Conservation (phyloP, 2,888 invertebrate species). For the Lasiommata megera region DNA sequence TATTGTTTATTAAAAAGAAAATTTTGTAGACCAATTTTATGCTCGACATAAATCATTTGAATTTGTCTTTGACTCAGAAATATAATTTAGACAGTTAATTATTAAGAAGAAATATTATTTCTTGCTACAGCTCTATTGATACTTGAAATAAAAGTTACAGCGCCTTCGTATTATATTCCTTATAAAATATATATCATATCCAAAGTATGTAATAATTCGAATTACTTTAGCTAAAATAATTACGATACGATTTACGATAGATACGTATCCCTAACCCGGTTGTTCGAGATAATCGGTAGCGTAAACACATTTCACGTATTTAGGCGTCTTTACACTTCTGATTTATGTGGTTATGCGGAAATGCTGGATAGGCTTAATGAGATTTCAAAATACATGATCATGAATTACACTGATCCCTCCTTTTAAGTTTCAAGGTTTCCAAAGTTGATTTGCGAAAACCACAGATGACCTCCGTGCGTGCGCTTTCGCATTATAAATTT, state of each 20-base stretch:
- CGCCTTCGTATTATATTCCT: no score
- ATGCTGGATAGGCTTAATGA: neutral
- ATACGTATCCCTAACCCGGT: neutral
- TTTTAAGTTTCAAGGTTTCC: neutral
- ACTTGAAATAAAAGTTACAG: no score
- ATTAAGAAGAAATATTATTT: no score
- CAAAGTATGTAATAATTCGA: no score
- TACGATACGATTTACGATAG: no score
- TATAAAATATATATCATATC: no score
- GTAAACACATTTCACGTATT: neutral
- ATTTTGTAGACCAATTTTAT: no score
- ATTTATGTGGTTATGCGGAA: neutral
- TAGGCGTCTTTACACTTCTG: neutral
- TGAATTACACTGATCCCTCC: neutral
- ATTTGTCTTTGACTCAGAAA: no score
- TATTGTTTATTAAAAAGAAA: no score
- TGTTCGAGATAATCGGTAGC: neutral
- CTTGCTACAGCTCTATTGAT: no score
- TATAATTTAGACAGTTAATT: no score
- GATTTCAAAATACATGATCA: constrained; percentile 6
- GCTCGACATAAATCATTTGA: no score
- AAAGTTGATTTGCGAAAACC: neutral
- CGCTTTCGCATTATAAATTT: neutral
- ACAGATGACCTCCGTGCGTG: neutral
- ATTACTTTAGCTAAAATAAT: neutral